Conservation (phyloP, 2,888 invertebrate species). For the Chironomus riparius region DNA sequence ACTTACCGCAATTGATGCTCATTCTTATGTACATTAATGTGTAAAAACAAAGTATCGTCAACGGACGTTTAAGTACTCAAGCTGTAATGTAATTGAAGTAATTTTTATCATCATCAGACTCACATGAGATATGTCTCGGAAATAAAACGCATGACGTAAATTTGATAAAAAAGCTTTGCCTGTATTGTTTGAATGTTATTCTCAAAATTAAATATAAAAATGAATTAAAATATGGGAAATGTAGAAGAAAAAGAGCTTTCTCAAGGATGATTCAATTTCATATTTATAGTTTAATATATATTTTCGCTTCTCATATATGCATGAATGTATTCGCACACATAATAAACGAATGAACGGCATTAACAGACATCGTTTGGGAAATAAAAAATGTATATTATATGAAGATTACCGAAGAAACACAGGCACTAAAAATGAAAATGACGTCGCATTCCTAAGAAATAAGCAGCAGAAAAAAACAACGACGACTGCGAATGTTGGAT, state of each 20-base stretch:
- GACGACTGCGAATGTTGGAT: background rate
- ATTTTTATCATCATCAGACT: background rate
- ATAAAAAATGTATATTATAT: background rate
- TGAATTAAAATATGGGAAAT: background rate
- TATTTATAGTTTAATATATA: background rate
- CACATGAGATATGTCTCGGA: background rate
- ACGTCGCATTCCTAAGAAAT: slow-evolving; percentile 10
- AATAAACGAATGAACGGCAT: background rate
- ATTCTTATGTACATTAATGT: background rate
- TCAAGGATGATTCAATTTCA: slow-evolving; percentile 18
- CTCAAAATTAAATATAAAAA: background rate
- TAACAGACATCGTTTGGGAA: background rate
- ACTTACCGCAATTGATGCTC: background rate
- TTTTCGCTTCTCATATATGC: background rate
- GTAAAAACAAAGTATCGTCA: background rate
- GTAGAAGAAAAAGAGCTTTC: background rate
- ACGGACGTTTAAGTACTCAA: background rate
- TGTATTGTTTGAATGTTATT: too few species aligned
- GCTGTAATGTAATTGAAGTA: background rate
- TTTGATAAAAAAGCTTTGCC: too few species aligned
- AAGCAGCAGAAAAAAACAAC: background rate
- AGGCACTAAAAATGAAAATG: slow-evolving; percentile 1
- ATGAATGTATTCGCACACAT: background rate
- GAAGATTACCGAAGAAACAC: background rate
- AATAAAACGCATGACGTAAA: background rate